Percentiles rank a stretch among this genome's conserved stretches.
These are phyloP conservation scores for Beroe forskalii DNA, from an alignment of 37 sponge, comb jelly and placozoan species.

Conservation along the genomic window DNA sequence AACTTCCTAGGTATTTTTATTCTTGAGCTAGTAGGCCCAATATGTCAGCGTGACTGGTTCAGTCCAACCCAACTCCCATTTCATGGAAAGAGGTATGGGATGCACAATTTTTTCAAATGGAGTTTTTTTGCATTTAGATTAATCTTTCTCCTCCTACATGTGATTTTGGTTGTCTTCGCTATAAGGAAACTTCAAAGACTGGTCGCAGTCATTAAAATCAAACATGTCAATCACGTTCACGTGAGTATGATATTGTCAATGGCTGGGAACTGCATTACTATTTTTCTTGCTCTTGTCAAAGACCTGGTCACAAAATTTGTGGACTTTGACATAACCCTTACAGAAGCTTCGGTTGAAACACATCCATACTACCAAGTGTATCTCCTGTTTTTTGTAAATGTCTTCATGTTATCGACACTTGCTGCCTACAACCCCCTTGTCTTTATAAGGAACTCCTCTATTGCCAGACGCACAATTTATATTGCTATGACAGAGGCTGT, in stretches of 20 bases:
- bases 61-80: constrained; percentile 13
- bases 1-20: not conserved
- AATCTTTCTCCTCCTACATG: not conserved
- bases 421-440: constrained; percentile 7
- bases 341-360: not conserved
- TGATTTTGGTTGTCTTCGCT: not conserved
- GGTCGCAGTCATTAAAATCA: not conserved
- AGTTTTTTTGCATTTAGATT: not conserved
- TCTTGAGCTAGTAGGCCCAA: not conserved
- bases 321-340: not conserved
- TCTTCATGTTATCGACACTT: not conserved
- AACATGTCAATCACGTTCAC: not conserved
- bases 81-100: not conserved
- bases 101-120: not conserved
- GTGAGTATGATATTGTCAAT: not conserved
- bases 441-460: not conserved
- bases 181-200: not conserved
- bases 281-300: not conserved
- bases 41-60: not conserved
- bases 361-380: not conserved
- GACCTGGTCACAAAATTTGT: constrained; percentile 18
- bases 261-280: not conserved
- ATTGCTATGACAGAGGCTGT: not conserved
- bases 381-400: not conserved
- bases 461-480: not conserved